phyloP scores from a whole-genome alignment of 30 jellyfish, hydroid and myxozoan species.

The Hydra vulgaris region DNA sequence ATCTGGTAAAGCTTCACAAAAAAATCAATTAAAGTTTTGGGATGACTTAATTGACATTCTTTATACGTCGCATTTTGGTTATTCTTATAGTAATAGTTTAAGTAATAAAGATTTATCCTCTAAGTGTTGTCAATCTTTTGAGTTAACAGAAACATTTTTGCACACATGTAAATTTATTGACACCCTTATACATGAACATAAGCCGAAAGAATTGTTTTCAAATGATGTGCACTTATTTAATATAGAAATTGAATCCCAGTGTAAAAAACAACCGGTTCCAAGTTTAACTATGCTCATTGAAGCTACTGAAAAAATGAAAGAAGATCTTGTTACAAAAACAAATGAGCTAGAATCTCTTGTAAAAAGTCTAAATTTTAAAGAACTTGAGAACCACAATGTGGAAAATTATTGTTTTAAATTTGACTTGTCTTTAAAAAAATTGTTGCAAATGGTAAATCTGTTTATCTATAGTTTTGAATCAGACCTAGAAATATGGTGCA shows the following conservation, averaged over 20 bases:
- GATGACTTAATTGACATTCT: slow-evolving; percentile 47
- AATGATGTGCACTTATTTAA: slow-evolving; percentile 44
- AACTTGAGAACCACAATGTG: slow-evolving; percentile 30
- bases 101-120: background rate
- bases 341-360: slow-evolving; percentile 15
- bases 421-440: slow-evolving; percentile 49
- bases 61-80: slow-evolving; percentile 27
- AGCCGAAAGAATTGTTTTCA: slow-evolving; percentile 35
- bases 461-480: slow-evolving; percentile 51
- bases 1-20: slow-evolving; percentile 82
- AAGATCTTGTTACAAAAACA: slow-evolving; percentile 20
- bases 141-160: slow-evolving; percentile 17
- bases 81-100: background rate
- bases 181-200: slow-evolving; percentile 43
- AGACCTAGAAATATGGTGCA: slow-evolving; percentile 59
- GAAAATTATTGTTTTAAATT: slow-evolving; percentile 60
- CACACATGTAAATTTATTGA: slow-evolving; percentile 43
- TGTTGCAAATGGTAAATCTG: slow-evolving; percentile 39
- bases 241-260: slow-evolving; percentile 24
- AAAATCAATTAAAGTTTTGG: slow-evolving; percentile 59
- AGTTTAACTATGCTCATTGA: slow-evolving; percentile 29
- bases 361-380: slow-evolving; percentile 18
- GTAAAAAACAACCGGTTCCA: slow-evolving; percentile 34
- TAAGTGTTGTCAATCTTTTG: slow-evolving; percentile 10
- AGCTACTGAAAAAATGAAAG: slow-evolving; percentile 41